phyloP scores from a whole-genome alignment of 2,888 invertebrate species.

The Diogma glabrata region DNA sequence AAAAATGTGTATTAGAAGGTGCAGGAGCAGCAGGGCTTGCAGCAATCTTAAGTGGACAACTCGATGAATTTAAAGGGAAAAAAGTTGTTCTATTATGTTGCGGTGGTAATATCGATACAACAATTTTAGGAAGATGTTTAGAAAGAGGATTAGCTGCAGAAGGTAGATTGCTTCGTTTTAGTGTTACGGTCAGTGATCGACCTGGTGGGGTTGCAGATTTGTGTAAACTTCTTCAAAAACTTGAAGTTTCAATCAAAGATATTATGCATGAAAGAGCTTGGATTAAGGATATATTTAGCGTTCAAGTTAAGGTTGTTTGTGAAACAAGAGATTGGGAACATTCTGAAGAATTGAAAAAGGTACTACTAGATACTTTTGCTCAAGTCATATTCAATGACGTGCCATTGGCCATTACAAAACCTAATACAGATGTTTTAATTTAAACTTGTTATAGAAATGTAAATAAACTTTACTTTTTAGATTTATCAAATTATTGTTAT shows the following conservation, averaged over 20 bases:
- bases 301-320: conserved; percentile 69
- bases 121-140: conserved; percentile 74
- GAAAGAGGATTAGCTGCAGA: conserved; percentile 83
- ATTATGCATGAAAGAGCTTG: conserved; percentile 93
- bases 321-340: conserved; percentile 80
- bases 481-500: too few relatives aligned
- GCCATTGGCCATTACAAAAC: conserved; percentile 32
- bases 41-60: conserved; percentile 66
- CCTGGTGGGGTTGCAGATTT: conserved; percentile 82
- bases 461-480: too few relatives aligned
- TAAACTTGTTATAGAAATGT: too few relatives aligned
- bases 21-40: conserved; percentile 80
- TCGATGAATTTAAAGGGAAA: conserved; percentile 71
- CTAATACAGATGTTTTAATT: too few relatives aligned
- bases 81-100: conserved; percentile 73
- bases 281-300: conserved; percentile 82
- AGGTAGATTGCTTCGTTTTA: conserved; percentile 62
- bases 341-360: conserved; percentile 47
- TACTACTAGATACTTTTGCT: conserved; percentile 43
- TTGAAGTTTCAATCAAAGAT: conserved; percentile 87
- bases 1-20: conserved; percentile 85
- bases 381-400: conserved; percentile 41
- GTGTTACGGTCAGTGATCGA: conserved; percentile 69
- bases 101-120: conserved; percentile 88
- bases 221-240: conserved; percentile 57